phyloP scores from a whole-genome alignment of 2,113 vertebrate species.

The Mugil cephalus region DNA sequence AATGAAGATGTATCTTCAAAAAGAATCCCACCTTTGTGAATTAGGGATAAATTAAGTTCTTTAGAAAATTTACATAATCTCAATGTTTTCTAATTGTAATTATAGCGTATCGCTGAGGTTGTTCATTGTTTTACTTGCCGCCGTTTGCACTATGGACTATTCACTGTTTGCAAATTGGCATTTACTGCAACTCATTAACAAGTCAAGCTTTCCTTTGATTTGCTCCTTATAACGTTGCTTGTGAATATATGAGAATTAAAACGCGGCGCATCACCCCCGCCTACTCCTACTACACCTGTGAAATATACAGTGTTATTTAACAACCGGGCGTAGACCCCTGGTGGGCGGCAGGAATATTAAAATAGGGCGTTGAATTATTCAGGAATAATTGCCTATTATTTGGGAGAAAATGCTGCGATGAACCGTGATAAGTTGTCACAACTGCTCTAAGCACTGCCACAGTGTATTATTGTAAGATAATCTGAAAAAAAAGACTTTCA shows the following conservation, averaged over 20 bases:
- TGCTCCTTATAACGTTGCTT: slow-evolving; percentile 28
- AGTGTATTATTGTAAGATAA: slow-evolving; percentile 15
- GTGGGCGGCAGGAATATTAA: slow-evolving; percentile 37
- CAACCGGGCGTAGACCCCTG: background rate
- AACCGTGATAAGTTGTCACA: slow-evolving; percentile 45
- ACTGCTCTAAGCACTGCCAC: slow-evolving; percentile 19
- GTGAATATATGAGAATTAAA: slow-evolving; percentile 48
- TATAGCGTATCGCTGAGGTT: slow-evolving; percentile 56
- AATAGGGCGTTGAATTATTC: slow-evolving; percentile 42
- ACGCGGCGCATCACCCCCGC: slow-evolving; percentile 26
- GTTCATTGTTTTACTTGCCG: slow-evolving; percentile 71
- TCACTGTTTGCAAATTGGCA: slow-evolving; percentile 68
- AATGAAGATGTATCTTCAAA: slow-evolving; percentile 75
- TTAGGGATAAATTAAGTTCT: slow-evolving; percentile 74
- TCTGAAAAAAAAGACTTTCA: slow-evolving; percentile 7
- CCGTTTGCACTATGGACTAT: slow-evolving; percentile 58
- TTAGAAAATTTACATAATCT: slow-evolving; percentile 74
- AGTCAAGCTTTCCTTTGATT: slow-evolving; percentile 68
- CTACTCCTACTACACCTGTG: slow-evolving; percentile 43
- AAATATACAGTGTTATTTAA: slow-evolving; percentile 30
- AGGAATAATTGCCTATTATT: slow-evolving; percentile 39
- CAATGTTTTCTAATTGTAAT: slow-evolving; percentile 72
- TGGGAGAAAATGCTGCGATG: slow-evolving; percentile 32
- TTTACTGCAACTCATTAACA: slow-evolving; percentile 68
- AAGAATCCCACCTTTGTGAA: slow-evolving; percentile 77